Evolutionary conservation across 2,888 invertebrate genomes (phyloP).

Genomic region (Ptilodon capucinus): DNA sequence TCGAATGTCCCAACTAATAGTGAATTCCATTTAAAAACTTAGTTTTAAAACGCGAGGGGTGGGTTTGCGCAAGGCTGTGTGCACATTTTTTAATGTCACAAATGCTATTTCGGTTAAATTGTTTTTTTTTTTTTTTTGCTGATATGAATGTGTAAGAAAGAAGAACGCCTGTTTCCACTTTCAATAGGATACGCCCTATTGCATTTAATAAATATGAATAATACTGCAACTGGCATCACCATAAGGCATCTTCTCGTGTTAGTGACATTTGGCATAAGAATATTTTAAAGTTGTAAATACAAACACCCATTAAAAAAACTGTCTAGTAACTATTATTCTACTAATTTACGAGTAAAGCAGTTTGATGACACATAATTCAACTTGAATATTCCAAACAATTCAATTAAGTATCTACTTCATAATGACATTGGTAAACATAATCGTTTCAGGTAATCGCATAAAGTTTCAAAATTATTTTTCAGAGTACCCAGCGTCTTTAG

Average conservation of each 20-base stretch:
- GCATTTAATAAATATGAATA: too few species aligned
- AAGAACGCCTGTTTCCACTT: too few species aligned
- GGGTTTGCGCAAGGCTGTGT: constrained; percentile 33
- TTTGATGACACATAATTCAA: too few species aligned
- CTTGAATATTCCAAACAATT: background rate
- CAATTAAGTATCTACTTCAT: background rate
- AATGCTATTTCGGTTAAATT: constrained; percentile 19
- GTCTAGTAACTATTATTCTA: too few species aligned
- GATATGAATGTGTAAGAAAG: too few species aligned
- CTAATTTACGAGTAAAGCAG: too few species aligned
- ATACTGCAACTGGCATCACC: too few species aligned
- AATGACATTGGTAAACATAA: background rate
- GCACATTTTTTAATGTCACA: constrained; percentile 36
- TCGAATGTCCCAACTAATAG: constrained; percentile 57
- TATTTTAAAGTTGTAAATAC: too few species aligned
- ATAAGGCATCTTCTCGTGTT: too few species aligned
- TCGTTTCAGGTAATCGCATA: background rate
- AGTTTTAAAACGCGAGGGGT: constrained; percentile 31
- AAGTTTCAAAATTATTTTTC: constrained; percentile 17
- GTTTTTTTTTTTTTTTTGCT: background rate
- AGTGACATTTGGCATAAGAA: too few species aligned
- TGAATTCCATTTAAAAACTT: constrained; percentile 60
- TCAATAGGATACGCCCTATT: too few species aligned
- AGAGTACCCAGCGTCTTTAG: constrained; percentile 15
- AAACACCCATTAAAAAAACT: too few species aligned